Conservation (phyloP, 2,113 vertebrate genomes). For the Choloepus hoffmanni region DNA sequence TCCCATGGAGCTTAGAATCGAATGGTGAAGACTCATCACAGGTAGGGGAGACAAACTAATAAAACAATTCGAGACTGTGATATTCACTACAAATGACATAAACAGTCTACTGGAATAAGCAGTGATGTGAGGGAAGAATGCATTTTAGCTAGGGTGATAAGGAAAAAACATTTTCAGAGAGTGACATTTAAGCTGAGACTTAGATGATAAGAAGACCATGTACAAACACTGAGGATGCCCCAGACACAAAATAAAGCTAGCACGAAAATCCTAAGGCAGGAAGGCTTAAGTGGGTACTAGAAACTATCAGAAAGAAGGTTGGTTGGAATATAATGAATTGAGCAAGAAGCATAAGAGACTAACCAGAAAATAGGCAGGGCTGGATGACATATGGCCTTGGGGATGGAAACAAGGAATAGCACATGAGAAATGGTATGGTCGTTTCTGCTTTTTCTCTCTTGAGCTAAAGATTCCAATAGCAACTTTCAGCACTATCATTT, state of each 20-base stretch:
- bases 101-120: neutral
- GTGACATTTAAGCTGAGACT: neutral
- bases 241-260: neutral
- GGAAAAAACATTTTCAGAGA: neutral
- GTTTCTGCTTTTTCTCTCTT: neutral
- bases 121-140: neutral
- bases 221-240: neutral
- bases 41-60: neutral
- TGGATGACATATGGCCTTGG: too few relatives aligned
- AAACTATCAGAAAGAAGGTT: neutral
- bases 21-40: neutral
- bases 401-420: neutral
- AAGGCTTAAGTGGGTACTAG: neutral
- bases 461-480: neutral
- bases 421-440: neutral
- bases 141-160: neutral
- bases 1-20: neutral
- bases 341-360: neutral
- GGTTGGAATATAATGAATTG: neutral
- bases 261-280: neutral
- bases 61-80: neutral
- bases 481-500: neutral
- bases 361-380: neutral
- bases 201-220: neutral
- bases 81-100: neutral